phyloP scores from a whole-genome alignment of 2,113 vertebrate species.

The Cyrtonyx montezumae region DNA sequence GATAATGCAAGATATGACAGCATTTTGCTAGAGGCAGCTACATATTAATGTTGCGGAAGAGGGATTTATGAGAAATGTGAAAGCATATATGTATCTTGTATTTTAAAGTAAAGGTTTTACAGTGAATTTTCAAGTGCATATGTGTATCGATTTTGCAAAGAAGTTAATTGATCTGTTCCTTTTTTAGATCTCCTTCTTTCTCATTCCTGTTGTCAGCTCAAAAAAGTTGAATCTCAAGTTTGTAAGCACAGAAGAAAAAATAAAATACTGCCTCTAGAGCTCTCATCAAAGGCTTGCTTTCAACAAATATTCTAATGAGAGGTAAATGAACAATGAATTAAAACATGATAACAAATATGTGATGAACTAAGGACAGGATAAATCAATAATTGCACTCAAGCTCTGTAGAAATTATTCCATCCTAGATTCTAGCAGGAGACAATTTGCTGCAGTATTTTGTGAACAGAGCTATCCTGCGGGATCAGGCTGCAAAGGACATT shows the following conservation, averaged over 20 bases:
- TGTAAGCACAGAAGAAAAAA: slow-evolving; percentile 51
- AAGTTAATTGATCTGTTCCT: neutral
- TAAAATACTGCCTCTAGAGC: slow-evolving; percentile 63
- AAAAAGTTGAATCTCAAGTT: slow-evolving; percentile 49
- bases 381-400: slow-evolving; percentile 69
- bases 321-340: slow-evolving; percentile 63
- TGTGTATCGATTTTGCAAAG: neutral
- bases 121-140: slow-evolving; percentile 31
- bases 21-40: slow-evolving; percentile 1
- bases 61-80: neutral
- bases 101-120: neutral
- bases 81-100: neutral
- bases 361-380: slow-evolving; percentile 57
- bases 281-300: slow-evolving; percentile 54
- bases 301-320: slow-evolving; percentile 72
- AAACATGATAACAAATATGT: slow-evolving; percentile 72
- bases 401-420: slow-evolving; percentile 63
- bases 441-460: slow-evolving; percentile 76
- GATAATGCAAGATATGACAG: neutral
- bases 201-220: slow-evolving; percentile 11
- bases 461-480: slow-evolving; percentile 76
- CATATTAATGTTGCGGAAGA: neutral
- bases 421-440: slow-evolving; percentile 55
- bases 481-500: slow-evolving; percentile 82
- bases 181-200: neutral